Conservation (phyloP, 2,797 vertebrate species). For the Melanotaenia maccullochi region DNA sequence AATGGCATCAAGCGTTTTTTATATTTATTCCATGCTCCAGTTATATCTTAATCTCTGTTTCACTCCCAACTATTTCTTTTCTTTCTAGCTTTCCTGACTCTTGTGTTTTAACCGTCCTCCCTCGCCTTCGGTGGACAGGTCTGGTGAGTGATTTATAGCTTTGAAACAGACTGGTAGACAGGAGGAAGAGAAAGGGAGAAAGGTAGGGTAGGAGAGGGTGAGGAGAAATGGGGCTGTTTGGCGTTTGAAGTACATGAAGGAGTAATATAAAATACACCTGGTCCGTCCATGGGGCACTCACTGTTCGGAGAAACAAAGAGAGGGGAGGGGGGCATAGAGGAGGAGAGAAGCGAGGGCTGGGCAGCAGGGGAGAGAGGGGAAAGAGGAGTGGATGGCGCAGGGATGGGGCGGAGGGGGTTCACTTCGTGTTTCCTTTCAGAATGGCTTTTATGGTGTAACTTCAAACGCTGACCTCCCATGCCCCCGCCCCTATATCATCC, state of each 20-base stretch:
- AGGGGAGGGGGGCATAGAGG: slow-evolving; percentile 50
- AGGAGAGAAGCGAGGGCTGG: slow-evolving; percentile 56
- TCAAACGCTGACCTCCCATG: slow-evolving; percentile 82
- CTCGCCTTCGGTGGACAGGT: slow-evolving; percentile 42
- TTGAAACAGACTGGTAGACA: slow-evolving; percentile 58
- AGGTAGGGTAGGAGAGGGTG: slow-evolving; percentile 55
- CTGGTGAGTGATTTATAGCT: slow-evolving; percentile 65
- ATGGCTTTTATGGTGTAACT: slow-evolving; percentile 86
- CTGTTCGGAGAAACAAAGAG: slow-evolving; percentile 74
- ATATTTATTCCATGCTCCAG: slow-evolving; percentile 24
- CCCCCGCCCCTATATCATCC: slow-evolving; percentile 49
- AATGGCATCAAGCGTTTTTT: slow-evolving; percentile 24
- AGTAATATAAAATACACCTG: slow-evolving; percentile 88
- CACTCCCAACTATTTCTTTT: slow-evolving; percentile 31
- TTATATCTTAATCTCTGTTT: slow-evolving; percentile 34
- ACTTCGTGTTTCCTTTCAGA: slow-evolving; percentile 86
- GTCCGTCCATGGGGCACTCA: slow-evolving; percentile 75
- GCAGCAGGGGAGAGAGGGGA: slow-evolving; percentile 60
- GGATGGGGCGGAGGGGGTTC: slow-evolving; percentile 56
- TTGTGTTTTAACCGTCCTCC: slow-evolving; percentile 29
- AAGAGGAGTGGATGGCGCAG: slow-evolving; percentile 52
- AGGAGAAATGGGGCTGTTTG: slow-evolving; percentile 64
- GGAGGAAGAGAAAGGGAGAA: slow-evolving; percentile 40
- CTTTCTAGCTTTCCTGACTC: slow-evolving; percentile 30
- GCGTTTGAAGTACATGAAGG: slow-evolving; percentile 85